phyloP scores from a whole-genome alignment of 2,113 vertebrate genomes.

The Cariama cristata region DNA sequence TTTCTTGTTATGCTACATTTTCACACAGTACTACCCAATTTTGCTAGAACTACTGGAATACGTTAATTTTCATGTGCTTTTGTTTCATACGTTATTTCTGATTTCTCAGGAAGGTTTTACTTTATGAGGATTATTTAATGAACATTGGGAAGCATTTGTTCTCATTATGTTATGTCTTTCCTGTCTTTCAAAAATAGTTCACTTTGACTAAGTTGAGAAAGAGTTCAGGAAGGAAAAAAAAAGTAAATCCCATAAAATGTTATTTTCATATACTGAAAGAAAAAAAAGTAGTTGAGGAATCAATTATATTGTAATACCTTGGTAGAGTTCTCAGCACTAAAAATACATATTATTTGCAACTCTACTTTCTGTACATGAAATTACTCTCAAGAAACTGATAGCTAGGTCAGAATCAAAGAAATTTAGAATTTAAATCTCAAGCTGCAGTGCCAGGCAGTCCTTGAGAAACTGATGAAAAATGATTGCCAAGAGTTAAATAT shows the following conservation, averaged over 20 bases:
- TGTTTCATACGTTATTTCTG: neutral
- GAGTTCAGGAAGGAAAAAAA: neutral
- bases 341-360: neutral
- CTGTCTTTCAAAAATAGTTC: neutral
- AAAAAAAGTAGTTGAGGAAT: neutral
- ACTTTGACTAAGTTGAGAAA: neutral
- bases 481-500: neutral
- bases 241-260: neutral
- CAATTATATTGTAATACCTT: neutral
- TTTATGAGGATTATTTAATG: neutral
- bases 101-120: neutral
- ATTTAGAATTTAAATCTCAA: neutral
- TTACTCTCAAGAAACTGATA: neutral
- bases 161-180: neutral
- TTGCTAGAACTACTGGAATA: neutral
- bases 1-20: neutral
- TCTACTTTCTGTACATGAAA: neutral
- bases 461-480: neutral
- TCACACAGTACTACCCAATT: neutral
- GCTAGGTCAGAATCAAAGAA: neutral
- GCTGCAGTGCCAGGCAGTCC: neutral
- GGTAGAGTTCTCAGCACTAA: neutral
- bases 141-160: neutral
- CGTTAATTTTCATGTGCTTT: neutral
- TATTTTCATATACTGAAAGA: neutral